Conservation (phyloP, 2,797 vertebrate genomes). For the Protosalanx chinensis region DNA sequence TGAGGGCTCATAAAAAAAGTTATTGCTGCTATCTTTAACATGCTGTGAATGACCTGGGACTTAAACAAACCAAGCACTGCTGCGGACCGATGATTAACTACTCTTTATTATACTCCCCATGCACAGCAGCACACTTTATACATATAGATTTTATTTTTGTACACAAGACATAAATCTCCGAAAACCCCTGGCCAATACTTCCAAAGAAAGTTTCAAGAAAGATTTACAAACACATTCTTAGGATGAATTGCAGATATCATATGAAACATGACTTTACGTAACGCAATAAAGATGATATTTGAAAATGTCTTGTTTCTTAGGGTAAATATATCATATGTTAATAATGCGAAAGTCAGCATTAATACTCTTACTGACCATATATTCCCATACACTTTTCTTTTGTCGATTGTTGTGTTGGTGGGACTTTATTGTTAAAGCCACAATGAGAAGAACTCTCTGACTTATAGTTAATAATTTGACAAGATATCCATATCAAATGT, state of each 20-base stretch:
- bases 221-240: constrained; percentile 41
- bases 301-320: constrained; percentile 40
- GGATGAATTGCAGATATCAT: constrained; percentile 49
- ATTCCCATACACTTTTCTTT: too few relatives aligned
- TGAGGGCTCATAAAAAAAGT: constrained; percentile 72
- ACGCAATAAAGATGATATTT: constrained; percentile 38
- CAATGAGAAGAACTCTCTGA: not conserved
- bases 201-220: constrained; percentile 32
- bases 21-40: constrained; percentile 76
- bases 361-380: constrained; percentile 32
- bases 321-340: constrained; percentile 24
- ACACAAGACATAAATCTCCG: constrained; percentile 67
- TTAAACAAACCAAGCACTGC: constrained; percentile 75
- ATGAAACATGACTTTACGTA: constrained; percentile 44
- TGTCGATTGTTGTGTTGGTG: too few relatives aligned
- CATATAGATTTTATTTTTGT: constrained; percentile 67
- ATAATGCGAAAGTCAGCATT: constrained; percentile 43
- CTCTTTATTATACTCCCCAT: constrained; percentile 68
- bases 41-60: constrained; percentile 64
- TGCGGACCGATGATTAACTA: constrained; percentile 74
- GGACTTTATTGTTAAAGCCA: not conserved
- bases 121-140: constrained; percentile 66
- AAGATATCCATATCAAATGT: not conserved
- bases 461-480: not conserved
- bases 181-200: constrained; percentile 58